phyloP scores from a whole-genome alignment of 2,888 invertebrate genomes.

The Drosophila bunnanda region DNA sequence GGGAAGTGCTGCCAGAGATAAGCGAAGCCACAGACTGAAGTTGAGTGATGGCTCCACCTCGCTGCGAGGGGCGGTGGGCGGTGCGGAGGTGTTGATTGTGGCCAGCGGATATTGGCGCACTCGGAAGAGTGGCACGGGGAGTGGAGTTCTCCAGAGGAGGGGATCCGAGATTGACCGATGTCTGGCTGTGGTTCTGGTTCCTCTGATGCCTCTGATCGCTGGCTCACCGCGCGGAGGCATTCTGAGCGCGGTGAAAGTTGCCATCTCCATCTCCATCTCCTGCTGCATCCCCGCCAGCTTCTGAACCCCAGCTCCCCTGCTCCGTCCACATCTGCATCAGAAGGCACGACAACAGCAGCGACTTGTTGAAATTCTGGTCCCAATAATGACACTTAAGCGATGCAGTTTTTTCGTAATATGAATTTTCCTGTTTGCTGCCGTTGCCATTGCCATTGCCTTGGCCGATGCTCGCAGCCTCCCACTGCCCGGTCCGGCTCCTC shows the following conservation, averaged over 20 bases:
- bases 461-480: constrained; percentile 43
- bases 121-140: not conserved
- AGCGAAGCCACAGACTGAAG: constrained; percentile 57
- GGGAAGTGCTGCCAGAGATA: constrained; percentile 41
- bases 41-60: constrained; percentile 70
- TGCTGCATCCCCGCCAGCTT: constrained; percentile 36
- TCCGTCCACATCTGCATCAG: constrained; percentile 33
- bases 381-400: constrained; percentile 79
- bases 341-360: constrained; percentile 58
- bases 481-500: constrained; percentile 23
- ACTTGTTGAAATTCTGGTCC: constrained; percentile 78
- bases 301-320: constrained; percentile 17
- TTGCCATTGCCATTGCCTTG: constrained; percentile 24
- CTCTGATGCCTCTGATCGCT: constrained; percentile 16
- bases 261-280: constrained; percentile 70
- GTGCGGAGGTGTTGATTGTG: constrained; percentile 67
- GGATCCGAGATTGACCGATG: constrained; percentile 66
- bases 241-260: constrained; percentile 74
- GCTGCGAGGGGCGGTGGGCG: constrained; percentile 45
- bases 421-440: constrained; percentile 73
- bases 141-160: constrained; percentile 15
- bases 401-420: constrained; percentile 78
- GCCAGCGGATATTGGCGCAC: constrained; percentile 68
- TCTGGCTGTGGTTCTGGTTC: constrained; percentile 52
- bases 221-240: constrained; percentile 60